A percentile compares a stretch with the other conserved stretches of the same genome.
Evolutionary conservation across 2,888 invertebrate species (phyloP).

Genomic region (Gastracanthus pulcherrimus): DNA sequence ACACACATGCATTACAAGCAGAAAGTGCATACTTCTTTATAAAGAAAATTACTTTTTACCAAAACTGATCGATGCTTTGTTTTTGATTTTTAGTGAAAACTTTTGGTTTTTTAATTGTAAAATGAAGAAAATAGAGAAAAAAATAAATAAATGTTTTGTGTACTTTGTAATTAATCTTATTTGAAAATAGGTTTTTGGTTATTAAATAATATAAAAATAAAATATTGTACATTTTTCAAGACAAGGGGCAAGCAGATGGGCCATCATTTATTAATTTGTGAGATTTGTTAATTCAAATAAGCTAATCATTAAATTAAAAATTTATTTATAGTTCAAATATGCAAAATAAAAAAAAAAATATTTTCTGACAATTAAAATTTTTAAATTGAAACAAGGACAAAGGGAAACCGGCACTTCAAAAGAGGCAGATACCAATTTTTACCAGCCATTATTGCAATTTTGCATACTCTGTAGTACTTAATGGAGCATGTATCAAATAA

Average conservation of each 20-base stretch:
- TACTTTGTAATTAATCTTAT: not conserved
- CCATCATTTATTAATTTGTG: slow-evolving; percentile 43
- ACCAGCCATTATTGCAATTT: slow-evolving; percentile 55
- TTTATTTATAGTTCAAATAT: not conserved
- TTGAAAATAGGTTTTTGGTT: not conserved
- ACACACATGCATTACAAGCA: slow-evolving; percentile 53
- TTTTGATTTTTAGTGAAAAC: slow-evolving; percentile 9
- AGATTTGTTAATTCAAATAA: slow-evolving; percentile 3
- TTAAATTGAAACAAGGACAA: slow-evolving; percentile 15
- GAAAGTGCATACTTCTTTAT: slow-evolving; percentile 35
- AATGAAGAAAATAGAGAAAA: not conserved
- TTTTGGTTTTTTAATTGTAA: not conserved
- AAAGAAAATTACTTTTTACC: slow-evolving; percentile 18
- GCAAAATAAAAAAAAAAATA: slow-evolving; percentile 29
- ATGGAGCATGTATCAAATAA: slow-evolving; percentile 44
- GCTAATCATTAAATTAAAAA: not conserved
- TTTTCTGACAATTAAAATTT: not conserved
- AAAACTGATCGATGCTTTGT: slow-evolving; percentile 59
- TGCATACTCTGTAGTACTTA: slow-evolving; percentile 52
- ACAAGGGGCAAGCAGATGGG: slow-evolving; percentile 47
- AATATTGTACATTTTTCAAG: slow-evolving; percentile 14
- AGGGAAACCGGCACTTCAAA: slow-evolving; percentile 11
- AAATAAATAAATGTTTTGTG: no score
- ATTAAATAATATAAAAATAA: not conserved
- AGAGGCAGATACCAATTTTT: slow-evolving; percentile 56